Percentiles rank a stretch among this genome's conserved stretches.
Evolutionary conservation across 2,113 vertebrate genomes (phyloP).

Genomic region (Anser brachyrhynchus): DNA sequence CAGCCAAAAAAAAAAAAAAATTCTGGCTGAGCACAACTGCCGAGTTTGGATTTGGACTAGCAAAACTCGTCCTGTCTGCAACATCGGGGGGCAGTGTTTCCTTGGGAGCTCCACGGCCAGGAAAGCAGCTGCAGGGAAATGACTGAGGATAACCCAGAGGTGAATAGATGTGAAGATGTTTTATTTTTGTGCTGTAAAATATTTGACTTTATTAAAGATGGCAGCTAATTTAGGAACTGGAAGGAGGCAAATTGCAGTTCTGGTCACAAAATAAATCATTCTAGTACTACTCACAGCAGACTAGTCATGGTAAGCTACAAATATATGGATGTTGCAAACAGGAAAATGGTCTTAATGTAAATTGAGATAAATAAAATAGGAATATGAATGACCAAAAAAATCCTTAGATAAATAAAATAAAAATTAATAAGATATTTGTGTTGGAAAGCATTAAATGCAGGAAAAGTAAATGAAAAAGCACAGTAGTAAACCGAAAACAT

Average conservation of each 20-base stretch:
- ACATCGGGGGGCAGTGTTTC: background rate
- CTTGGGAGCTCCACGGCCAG: fast-evolving
- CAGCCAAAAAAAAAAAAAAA: background rate
- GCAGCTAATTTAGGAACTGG: background rate
- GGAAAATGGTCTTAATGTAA: background rate
- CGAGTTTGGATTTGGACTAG: background rate
- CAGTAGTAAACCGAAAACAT: background rate
- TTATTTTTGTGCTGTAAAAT: background rate
- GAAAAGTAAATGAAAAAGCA: background rate
- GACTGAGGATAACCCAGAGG: background rate
- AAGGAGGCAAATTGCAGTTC: background rate
- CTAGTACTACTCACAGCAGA: background rate
- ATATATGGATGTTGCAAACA: background rate
- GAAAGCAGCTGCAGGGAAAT: background rate
- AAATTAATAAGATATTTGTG: background rate
- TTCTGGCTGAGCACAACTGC: background rate
- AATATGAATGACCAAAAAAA: background rate
- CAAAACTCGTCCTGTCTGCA: background rate
- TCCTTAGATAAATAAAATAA: background rate
- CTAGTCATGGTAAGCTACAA: background rate
- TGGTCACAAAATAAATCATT: slow-evolving; percentile 6
- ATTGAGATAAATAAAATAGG: background rate
- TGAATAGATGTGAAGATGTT: background rate
- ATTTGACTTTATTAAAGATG: slow-evolving; percentile 5
- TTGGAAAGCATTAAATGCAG: background rate